Base-by-base conservation (phyloP, 2,113 vertebrate genomes). In the Anguilla japonica region DNA sequence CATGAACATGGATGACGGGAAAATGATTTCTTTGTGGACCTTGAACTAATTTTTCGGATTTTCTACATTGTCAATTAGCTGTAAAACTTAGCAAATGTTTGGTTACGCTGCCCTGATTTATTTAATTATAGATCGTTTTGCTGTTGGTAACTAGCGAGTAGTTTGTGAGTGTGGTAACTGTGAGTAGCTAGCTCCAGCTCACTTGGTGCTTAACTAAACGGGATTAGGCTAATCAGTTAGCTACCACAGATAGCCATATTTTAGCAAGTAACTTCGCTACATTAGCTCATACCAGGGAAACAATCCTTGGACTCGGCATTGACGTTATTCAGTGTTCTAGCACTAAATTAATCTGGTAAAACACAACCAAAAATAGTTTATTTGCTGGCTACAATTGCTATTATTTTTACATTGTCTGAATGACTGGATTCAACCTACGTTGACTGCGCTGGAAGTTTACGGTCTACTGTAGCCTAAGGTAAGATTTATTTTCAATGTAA, bases 1-100 rank as follows among this genome's bases (percentile, higher is more conserved):
- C n/a, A 75, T 75, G 20, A 46, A n/a, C 79, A 81, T 81, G 79
- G 79, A 81, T 41, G 79, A 81, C 79, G 79, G 79, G 78, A 14
- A 20, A 81, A 41, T 15, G 79, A 41, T 43, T 41, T 81, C 79
- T 81, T 81, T 81, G 79, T 81, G 39, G 40, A 81, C 14, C 13
- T 81, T 41, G 29, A 11, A 75, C 11, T 75, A n/a, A 75, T 75
- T 22, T 6, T 67, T 53, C 11, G 7, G 60, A 4, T 67, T 67
- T 22, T 67, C 3, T 67, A 67, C 5, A 6, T 67, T 67, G 60
- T 8, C 22, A 26, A 67, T 67, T 67, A 26, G 60, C 5, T 67
- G 20, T 67, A 26, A 20, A 67, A 67, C 18, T 67, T 26, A 26
- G 22, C 60, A 67, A 67, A 67, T 20, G 8, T 67, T 60, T 67